Base-by-base conservation (phyloP, 1,140 invertebrate species). In the Myzus persicae region DNA sequence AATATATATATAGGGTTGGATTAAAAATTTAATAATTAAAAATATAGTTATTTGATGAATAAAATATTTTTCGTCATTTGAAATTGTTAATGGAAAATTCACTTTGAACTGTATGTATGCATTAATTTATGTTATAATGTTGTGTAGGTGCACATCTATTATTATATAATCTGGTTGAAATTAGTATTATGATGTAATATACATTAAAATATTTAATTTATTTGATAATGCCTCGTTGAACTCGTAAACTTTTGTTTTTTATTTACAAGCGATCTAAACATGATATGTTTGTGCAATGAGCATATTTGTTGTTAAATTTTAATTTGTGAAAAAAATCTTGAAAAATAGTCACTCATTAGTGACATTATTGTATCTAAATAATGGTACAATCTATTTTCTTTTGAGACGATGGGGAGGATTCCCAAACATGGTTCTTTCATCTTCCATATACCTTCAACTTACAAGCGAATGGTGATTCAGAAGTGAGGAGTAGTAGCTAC, bases 1-100 rank as follows among this genome's bases (percentile, higher is more conserved):
- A 51, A 51, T 51, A 46, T 51, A 20, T 3, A 51, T 51, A 76
- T 5, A 76, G 31, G 2, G 31, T n/a, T 76, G n/a, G 31, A 76
- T 76, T n/a, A 76, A 76, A 76, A 76, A 76, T 76, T 31, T 76
- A 76, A 76, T 76, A n/a, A 76, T 76, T 76, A 76, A 76, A n/a
- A 76, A 76, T 76, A n/a, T 59, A 31, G 31, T n/a, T 76, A 76
- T 76, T 76, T n/a, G 31, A 76, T 76, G n/a, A n/a, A 18, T 76
- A 76, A 76, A 76, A 4, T 76, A 18, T n/a, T 36, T 76, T n/a
- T n/a, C n/a, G 36, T 76, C n/a, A n/a, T n/a, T 76, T 76, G 31
- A 76, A n/a, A 76, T n/a, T n/a, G 1, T 36, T n/a, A 2, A n/a
- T 18, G 31, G n/a, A 76, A 76, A 76, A 76, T 76, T 36, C 36